Base-by-base conservation (phyloP, 2,888 invertebrate genomes). In the Euproctis similis region DNA sequence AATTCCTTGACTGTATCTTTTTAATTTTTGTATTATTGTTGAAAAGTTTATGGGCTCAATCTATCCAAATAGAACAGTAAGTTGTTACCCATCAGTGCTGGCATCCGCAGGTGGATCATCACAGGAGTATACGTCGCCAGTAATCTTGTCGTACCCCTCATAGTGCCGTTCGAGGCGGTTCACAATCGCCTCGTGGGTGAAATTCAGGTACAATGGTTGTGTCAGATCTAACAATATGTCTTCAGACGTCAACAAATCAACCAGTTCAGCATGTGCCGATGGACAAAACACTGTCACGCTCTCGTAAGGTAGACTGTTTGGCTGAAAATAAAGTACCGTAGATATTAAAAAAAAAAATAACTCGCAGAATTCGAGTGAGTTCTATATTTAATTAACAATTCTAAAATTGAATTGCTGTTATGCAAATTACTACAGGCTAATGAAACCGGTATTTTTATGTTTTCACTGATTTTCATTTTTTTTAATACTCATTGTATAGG, bases 281-380 rank as follows among this genome's bases (percentile, higher is more conserved):
- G 94, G 94, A 75, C 93, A 94, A 81, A 94, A 94, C 40, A 93
- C 91, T 46, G 92, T 92, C 69, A 94, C 91, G 68, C 93, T 93
- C 73, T 93, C 94, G 86, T 93, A 92, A 49, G 91, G 85, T 59
- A 88, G 87, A 58, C 90, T 90, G 78, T 93, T 90, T 34, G 93
- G 93, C 93, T 94, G 78, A 25, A 87, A 87, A 23, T 14, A n/a
- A 16, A 12, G 14, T n/a, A n/a, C n/a, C n/a, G n/a, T n/a, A n/a
- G n/a, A n/a, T n/a, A n/a, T n/a, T n/a, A n/a, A n/a, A 12, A 9
- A 12, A 18, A 22, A 20, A 21, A 4, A 10, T 9, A 10, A 10
- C 4, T 14, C 4, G 14, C 6, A 6, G 3, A 14, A 14, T 14
- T 14, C 14, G 14, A 14, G 4, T 14, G 14, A n/a, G n/a, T n/a